Evolutionary conservation across 2,888 invertebrate genomes (phyloP).

Genomic region (Lacanobia oleracea): DNA sequence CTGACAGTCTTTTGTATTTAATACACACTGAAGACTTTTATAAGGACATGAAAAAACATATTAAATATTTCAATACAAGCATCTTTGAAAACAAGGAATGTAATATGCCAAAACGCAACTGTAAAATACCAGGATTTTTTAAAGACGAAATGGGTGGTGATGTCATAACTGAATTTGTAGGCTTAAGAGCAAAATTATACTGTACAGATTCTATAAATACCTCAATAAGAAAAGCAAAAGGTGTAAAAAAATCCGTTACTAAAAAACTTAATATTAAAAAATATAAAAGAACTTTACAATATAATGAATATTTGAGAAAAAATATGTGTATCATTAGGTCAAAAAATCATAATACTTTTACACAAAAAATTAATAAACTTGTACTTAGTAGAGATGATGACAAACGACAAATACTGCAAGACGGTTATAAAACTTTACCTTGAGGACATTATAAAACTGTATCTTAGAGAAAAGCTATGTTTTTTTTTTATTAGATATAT

Average conservation of each 20-base stretch:
- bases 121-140: neutral
- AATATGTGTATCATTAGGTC: no score
- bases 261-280: no score
- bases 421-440: no score
- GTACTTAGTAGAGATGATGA: no score
- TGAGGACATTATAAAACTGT: no score
- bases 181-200: conserved; percentile 1
- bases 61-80: neutral
- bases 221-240: neutral
- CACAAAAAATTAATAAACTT: no score
- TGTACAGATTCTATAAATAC: neutral
- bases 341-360: no score
- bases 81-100: neutral
- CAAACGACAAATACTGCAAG: no score
- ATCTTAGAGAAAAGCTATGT: no score
- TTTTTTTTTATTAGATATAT: no score
- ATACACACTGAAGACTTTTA: conserved; percentile 11
- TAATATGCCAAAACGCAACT: neutral
- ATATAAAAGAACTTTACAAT: no score
- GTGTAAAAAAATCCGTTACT: neutral
- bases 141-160: conserved; percentile 1
- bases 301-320: no score
- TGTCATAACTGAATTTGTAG: conserved; percentile 1
- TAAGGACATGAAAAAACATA: conserved; percentile 10
- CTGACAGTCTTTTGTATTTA: conserved; percentile 1